Evolutionary conservation across 1,140 invertebrate genomes (phyloP).

Genomic region (Neocloeon triangulifer): DNA sequence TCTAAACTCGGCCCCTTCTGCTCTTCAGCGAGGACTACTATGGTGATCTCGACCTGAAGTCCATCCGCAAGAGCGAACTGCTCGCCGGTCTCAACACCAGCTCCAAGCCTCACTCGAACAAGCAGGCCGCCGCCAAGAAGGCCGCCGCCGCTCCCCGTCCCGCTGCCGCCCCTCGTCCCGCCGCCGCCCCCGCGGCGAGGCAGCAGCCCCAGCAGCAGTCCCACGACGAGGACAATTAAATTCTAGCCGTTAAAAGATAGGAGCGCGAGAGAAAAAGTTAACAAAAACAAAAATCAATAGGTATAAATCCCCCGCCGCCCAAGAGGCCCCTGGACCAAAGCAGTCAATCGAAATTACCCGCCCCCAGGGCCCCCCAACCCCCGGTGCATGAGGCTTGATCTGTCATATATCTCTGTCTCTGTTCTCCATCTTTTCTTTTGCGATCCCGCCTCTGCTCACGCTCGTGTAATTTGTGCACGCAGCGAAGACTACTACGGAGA

Average conservation of each 20-base stretch:
- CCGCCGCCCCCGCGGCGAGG: background rate
- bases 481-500: constrained; percentile 70
- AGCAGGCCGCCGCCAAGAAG: constrained; percentile 7
- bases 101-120: constrained; percentile 18
- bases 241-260: too few species aligned
- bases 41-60: constrained; percentile 78
- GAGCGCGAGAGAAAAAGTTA: too few species aligned
- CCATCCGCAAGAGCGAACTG: constrained; percentile 76
- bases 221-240: too few species aligned
- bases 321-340: too few species aligned
- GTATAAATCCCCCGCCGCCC: too few species aligned
- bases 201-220: too few species aligned
- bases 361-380: too few species aligned
- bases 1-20: constrained; percentile 14
- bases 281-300: too few species aligned
- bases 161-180: background rate
- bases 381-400: too few species aligned
- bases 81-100: constrained; percentile 49
- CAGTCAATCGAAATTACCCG: too few species aligned
- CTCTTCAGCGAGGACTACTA: constrained; percentile 84
- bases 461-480: constrained; percentile 17
- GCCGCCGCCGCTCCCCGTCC: constrained; percentile 5
- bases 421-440: too few species aligned
- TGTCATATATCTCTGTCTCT: too few species aligned
- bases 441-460: background rate